Base-by-base conservation (phyloP, 2,888 invertebrate genomes). In the Meteorus colon region DNA sequence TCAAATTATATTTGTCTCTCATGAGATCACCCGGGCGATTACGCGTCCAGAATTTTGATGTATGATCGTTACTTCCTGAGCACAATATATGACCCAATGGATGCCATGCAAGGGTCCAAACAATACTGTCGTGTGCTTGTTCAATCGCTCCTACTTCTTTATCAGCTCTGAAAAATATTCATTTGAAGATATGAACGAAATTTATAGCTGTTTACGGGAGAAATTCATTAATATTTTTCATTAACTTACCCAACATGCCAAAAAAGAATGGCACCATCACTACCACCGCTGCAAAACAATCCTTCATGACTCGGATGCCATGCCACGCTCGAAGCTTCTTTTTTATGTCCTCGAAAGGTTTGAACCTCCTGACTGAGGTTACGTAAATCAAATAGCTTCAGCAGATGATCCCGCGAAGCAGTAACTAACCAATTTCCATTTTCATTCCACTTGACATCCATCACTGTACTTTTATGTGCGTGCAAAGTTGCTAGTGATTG, bases 71-170 rank as follows among this genome's bases (percentile, higher is more conserved):
- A n/a, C 99, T 99, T 0, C 99, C 99, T 3, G 99, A 98, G 86
- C 98, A 98, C 45, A 99, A 91, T 84, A 99, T 99, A 87, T 99
- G 99, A 0, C 99, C 99, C 24, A 99, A 91, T 0, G 99, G 99
- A 92, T 99, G 99, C 99, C 99, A 99, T 41, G 98, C 98, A 87
- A 99, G 92, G 16, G 98, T 97, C 99, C 99, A 99, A 4, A 99
- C 98, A 87, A 98, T 98, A 86, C 97, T 98, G 90, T 99, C 99
- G 90, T 99, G 99, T 2, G 99, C 99, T 86, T 98, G 96, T 91
- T 99, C 99, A 86, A 99, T 98, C 24, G 96, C 95, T 24, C 99
- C 99, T 51, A 99, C 97, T 92, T 99, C 99, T 90, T 98, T 98
- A 88, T 99, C 99, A 81, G 97, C 96, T 0, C 97, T 95, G 81